Percentiles rank a stretch among this genome's conserved stretches.
Evolutionary conservation across 2,888 invertebrate species (phyloP).

Genomic region (Congeria kusceri): DNA sequence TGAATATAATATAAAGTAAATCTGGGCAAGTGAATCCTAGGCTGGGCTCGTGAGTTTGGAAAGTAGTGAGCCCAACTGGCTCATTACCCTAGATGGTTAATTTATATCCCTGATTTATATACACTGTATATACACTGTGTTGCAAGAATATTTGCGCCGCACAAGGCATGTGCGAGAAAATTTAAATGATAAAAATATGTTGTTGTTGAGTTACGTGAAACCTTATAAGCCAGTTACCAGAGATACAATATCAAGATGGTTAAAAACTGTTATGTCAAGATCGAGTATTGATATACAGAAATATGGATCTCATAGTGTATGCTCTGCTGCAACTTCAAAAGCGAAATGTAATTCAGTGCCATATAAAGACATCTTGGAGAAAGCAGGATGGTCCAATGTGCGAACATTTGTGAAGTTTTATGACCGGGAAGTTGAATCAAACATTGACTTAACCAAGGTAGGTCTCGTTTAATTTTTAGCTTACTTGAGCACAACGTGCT

Average conservation of each 20-base stretch:
- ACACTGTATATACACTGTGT: conserved; percentile 43
- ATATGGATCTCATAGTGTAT: conserved; percentile 52
- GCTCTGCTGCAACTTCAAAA: conserved; percentile 50
- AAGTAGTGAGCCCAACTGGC: too few species aligned
- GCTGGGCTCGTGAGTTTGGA: too few species aligned
- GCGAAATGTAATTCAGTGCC: conserved; percentile 40
- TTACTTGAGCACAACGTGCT: too few species aligned
- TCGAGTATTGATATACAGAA: conserved; percentile 39
- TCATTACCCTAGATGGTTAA: too few species aligned
- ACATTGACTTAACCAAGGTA: too few species aligned
- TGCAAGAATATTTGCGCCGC: conserved; percentile 37
- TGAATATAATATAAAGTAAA: too few species aligned
- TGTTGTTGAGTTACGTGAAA: conserved; percentile 56
- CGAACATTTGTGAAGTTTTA: too few species aligned
- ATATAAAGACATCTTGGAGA: conserved; percentile 33
- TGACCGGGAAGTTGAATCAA: too few species aligned
- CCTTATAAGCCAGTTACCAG: conserved; percentile 43
- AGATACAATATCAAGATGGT: conserved; percentile 59
- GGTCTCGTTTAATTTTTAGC: too few species aligned
- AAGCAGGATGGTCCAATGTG: conserved; percentile 52
- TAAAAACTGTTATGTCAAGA: conserved; percentile 41
- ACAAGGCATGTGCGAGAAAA: conserved; percentile 26
- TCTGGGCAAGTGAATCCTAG: too few species aligned
- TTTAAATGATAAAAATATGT: not conserved
- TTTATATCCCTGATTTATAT: too few species aligned